Base-by-base conservation (phyloP, 2,113 vertebrate species). In the Sinocyclocheilus grahami region DNA sequence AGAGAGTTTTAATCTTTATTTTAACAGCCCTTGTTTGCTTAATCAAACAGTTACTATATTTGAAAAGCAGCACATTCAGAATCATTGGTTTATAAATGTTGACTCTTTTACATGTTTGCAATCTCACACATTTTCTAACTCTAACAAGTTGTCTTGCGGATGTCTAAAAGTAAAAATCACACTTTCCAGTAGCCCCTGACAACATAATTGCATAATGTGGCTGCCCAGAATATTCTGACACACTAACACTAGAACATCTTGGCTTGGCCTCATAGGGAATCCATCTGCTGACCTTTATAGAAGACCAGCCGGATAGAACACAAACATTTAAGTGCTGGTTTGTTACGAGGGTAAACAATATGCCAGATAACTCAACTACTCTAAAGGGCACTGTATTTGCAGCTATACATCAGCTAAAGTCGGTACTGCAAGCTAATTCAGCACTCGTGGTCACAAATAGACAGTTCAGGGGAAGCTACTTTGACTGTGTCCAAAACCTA, bases 151-250 rank as follows among this genome's bases (percentile, higher is more conserved):
- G 2, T 67, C 5, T 30, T 78, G 16, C 1, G 24, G 42, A 48
- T 48, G 37, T 80, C 37, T 63, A 13, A 63, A 67, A 82, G 79
- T 82, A 55, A 55, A 82, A 67, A 67, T 67, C 42, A 55, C 65
- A 33, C 63, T 51, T 48, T 81, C 24, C 62, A 7, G n/a, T 67
- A 51, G 30, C 8, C n/a, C 24, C 42, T 48, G n/a, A 82, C 62
- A 67, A 24, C 62, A 67, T 51, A 5, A 58, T 51, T 30, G 42
- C 10, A 67, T 67, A 51, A 82, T 55, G 20, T 24, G 76, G 13
- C 79, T 48, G 42, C 13, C 39, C 79, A 24, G 2, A 82, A 82
- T 65, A 63, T 39, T 71, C 46, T n/a, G 46, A 53, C 65, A 39
- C 20, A 27, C 42, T 2, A 58, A 60, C 48, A 16, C 62, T 22